Base-by-base conservation (phyloP, 1,140 invertebrate species). In the Pemphigus obesinymphae region DNA sequence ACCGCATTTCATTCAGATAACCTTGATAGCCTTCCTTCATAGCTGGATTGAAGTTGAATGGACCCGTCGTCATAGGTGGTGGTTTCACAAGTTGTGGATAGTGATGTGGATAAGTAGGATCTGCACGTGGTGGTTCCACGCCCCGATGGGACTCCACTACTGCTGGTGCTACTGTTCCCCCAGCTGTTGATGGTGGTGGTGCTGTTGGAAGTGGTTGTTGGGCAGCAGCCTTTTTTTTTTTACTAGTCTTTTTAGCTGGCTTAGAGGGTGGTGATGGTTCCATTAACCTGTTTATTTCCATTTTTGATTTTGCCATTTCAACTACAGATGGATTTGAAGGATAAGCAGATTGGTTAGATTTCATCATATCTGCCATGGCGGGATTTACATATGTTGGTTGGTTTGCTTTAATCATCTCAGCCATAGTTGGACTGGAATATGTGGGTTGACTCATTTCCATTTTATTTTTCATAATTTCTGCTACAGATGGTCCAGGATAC, bases 21-120 rank as follows among this genome's bases (percentile, higher is more conserved):
- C 89, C 89, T 40, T 88, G 85, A 84, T 87, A 88, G 48, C 85
- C 85, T 80, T 88, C 87, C 85, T 91, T 90, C 50, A 86, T 37
- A 10, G 82, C 26, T 90, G 90, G 87, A 0, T 90, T 87, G 10
- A 90, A 88, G 34, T 90, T 91, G 85, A 92, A 92, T 84, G 92
- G 92, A 82, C 92, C 92, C 81, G 91, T 91, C 85, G 91, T 92
- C 29, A 90, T 89, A 1, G 91, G 90, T 72, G 91, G 90, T 72
- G 92, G 91, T 84, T 91, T 90, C 83, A 89, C 90, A 1, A 89
- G 86, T n/a, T 75, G 73, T 23, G 82, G 80, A n/a, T 82, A 70
- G 6, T 82, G 78, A 82, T 90, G 91, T 20, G 89, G 84, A 10
- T 89, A 88, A 37, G 90, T 88, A 13, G 89, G 87, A 85, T 91